Base-by-base conservation (phyloP, 2,888 invertebrate genomes). In the Phytoseiulus persimilis region DNA sequence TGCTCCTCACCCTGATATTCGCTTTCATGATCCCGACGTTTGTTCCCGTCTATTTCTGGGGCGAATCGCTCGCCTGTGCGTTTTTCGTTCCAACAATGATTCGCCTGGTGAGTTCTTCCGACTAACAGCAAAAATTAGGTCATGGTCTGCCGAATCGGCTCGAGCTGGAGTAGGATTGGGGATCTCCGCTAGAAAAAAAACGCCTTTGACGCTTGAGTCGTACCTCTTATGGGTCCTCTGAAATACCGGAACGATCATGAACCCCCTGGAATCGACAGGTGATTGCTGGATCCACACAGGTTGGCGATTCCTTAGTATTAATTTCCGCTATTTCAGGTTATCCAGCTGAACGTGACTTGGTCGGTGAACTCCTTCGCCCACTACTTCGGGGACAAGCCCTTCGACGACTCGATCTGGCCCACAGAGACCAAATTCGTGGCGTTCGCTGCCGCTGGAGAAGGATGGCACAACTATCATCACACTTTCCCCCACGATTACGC, bases 381-480 rank as follows among this genome's bases (percentile, higher is more conserved):
- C 87, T 87, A 83, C 32, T 90, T 83, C 31, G 93, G 93, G 28
- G 92, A 91, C 90, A 91, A 91, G 91, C 93, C 93, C 0, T 93
- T 93, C 90, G 93, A 93, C 91, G 91, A 91, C 31, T 91, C 91
- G 90, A 93, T 93, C 90, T 93, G 92, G 91, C 93, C 93, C 0
- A 92, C 92, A 1, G 93, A 93, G 91, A 93, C 93, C 91, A 90
- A 91, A 11, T 90, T 92, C 23, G 93, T 93, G 11, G 91, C 92
- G 5, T 91, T 93, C 39, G 91, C 92, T 83, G 92, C 92, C 0
- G 91, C 92, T 18, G 93, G 93, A 14, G 91, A 91, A 90, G 91
- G 91, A 18, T 91, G 90, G 91, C 93, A 93, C 91, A 93, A 93
- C 91, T 93, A 93, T 91, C 93, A 93, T 91, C 93, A 91, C 83